Evolutionary conservation across 2,888 invertebrate genomes (phyloP), one percentile per base, ranked within the genome.

Genomic region (Scaptomyza flava): DNA sequence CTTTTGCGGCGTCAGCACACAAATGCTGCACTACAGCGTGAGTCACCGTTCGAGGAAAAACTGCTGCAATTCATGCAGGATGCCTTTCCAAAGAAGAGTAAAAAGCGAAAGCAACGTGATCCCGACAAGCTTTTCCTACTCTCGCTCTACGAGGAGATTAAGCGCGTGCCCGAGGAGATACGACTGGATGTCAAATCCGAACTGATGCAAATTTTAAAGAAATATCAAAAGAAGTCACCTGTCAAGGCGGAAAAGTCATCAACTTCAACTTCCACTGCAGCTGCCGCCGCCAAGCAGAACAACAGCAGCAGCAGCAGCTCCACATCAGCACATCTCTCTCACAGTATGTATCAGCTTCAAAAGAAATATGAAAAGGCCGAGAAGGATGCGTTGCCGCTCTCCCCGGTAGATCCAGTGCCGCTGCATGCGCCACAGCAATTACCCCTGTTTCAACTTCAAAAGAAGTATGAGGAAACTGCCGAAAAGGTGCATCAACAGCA

Each of bases 31-130:
- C 64, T 88, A 48, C 88, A 90, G 51, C 84, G 91, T 1, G 91
- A 91, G 70, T 82, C 90, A 3, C 90, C 87, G 2, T 91, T 91
- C 52, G 91, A 91, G 52, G 91, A 91, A 45, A 91, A 91, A 62
- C 71, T 91, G 27, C 63, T 91, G 52, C 91, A 91, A 52, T 89
- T 91, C 31, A 91, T 91, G 91, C 91, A 91, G 52, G 91, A 91
- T 66, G 90, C 90, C 6, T 91, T 91, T 75, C 90, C 91, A 12
- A 91, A 91, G 57, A 91, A 89, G 59, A 91, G 89, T 62, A 90
- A 90, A 83, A 91, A 91, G 63, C 87, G 90, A 6, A 91, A 91
- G 67, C 90, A 89, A 56, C 91, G 91, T 6, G 91, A 91, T 77
- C 91, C 91, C 0, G 91, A 91, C 46, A 91, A 90, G 68, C 79